Evolutionary conservation across 2,113 vertebrate genomes (phyloP), one percentile per base, ranked within the genome.

Genomic region (Oryzias celebensis): DNA sequence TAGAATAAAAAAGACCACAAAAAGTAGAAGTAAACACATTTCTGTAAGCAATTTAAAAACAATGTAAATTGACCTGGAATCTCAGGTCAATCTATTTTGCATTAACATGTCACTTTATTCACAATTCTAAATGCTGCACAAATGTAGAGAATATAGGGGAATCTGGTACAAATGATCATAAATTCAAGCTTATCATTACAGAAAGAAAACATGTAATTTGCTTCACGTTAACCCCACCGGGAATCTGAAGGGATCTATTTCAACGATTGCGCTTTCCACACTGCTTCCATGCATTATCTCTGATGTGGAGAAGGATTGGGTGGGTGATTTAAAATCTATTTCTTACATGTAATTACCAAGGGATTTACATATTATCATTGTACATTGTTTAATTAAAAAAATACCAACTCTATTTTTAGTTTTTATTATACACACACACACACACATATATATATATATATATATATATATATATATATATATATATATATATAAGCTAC

Each of bases 151-250:
- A 28, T 52, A 46, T 2, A 22, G 31, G 51, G 6, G 14, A 8
- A 56, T 26, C 14, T 58, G 42, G 5, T 24, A 8, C 51, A 58
- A 17, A 58, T 68, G 36, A 52, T 28, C 53, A 68, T 28, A 46
- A 36, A 41, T 49, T 44, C 12, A 47, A 24, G n/a, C 23, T 36
- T 48, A 42, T 12, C n/a, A 22, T 49, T 52, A 16, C 18, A 49
- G 22, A 41, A 47, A 18, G 8, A 0, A 54, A 44, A 6, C 26
- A 62, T 51, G 24, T 31, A 43, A 47, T 48, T 23, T 50, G 23
- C 23, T 13, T 20, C 7, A 28, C 31, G 5, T 55, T 17, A 13
- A 61, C 0, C 5, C 45, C 5, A 46, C 51, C 51, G 36, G 58
- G 43, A 63, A 50, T 44, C 4, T n/a, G 44, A 31, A 5, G 1